Percentiles rank a stretch among this genome's conserved stretches.
Conservation (phyloP, 2,113 vertebrate species). For the Heteronetta atricapilla region DNA sequence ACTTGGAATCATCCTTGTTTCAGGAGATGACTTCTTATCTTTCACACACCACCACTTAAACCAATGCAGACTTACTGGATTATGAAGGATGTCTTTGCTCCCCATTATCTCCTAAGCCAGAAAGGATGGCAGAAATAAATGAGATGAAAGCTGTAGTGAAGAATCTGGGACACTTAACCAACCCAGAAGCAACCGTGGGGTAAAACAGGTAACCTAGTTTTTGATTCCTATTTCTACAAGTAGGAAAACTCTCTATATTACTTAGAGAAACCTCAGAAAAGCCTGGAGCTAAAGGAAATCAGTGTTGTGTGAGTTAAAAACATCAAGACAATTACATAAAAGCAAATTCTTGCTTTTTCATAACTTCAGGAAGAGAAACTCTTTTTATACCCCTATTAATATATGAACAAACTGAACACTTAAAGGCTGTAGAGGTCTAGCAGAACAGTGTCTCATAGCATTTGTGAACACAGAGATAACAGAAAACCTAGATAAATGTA, state of each 20-base stretch:
- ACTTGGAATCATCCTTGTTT: neutral
- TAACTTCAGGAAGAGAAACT: neutral
- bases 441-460: neutral
- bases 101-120: neutral
- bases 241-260: neutral
- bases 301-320: neutral
- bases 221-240: neutral
- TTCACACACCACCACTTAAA: neutral
- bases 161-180: neutral
- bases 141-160: neutral
- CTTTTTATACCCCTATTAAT: neutral
- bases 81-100: neutral
- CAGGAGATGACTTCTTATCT: neutral
- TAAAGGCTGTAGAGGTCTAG: neutral
- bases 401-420: neutral
- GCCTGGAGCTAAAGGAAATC: neutral
- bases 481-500: neutral
- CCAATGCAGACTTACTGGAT: neutral
- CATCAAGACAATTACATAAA: neutral
- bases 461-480: neutral
- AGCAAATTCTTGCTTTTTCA: neutral
- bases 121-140: neutral
- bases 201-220: neutral
- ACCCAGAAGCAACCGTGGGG: neutral
- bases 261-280: neutral